Percentiles rank a stretch among this genome's conserved stretches.
Conservation (phyloP, 2,888 invertebrate genomes). For the Litoditis marina region DNA sequence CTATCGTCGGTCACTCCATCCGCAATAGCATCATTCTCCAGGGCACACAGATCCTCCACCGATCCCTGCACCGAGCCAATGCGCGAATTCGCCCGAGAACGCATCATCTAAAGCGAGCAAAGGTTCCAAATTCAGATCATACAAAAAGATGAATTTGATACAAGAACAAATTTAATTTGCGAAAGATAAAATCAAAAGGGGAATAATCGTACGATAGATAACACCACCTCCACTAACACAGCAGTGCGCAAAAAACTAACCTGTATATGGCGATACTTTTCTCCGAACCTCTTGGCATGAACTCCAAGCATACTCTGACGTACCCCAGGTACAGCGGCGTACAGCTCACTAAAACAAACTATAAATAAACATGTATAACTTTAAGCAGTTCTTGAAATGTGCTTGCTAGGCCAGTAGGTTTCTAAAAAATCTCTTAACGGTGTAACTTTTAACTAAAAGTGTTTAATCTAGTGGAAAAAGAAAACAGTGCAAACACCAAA, state of each 20-base stretch:
- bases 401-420: too few species aligned
- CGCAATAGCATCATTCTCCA: slow-evolving; percentile 34
- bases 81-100: slow-evolving; percentile 45
- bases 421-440: too few species aligned
- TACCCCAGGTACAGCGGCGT: slow-evolving; percentile 56
- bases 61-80: slow-evolving; percentile 45
- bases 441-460: too few species aligned
- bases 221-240: background rate
- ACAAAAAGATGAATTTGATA: background rate
- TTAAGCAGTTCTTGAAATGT: background rate
- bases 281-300: slow-evolving; percentile 53
- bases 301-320: slow-evolving; percentile 53
- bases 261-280: slow-evolving; percentile 45
- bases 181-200: too few species aligned
- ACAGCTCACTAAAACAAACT: slow-evolving; percentile 41
- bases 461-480: too few species aligned
- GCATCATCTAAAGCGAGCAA: slow-evolving; percentile 27
- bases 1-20: slow-evolving; percentile 24
- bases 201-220: too few species aligned
- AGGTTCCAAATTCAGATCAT: background rate
- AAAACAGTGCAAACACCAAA: too few species aligned
- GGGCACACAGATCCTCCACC: slow-evolving; percentile 35
- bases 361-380: background rate
- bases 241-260: slow-evolving; percentile 16
- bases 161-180: background rate